Evolutionary conservation across 1,140 invertebrate species (phyloP).

Genomic region (Bombus pyrosoma): DNA sequence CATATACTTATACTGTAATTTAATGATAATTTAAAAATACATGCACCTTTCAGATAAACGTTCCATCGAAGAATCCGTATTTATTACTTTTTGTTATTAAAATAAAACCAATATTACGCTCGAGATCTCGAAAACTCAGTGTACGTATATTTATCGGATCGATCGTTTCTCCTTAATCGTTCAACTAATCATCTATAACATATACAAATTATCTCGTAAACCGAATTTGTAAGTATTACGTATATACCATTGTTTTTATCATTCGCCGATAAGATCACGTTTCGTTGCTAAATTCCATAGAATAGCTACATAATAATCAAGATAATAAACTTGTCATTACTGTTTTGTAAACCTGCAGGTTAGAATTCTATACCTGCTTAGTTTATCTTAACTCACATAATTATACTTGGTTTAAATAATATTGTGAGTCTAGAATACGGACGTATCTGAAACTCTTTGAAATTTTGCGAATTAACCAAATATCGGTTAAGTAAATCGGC

Average conservation of each 20-base stretch:
- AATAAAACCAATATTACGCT: not conserved
- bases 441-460: too few species aligned
- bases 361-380: not conserved
- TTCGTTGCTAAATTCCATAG: not conserved
- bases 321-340: slow-evolving; percentile 7
- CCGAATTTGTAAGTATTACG: not conserved
- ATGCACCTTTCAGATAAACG: not conserved
- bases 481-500: too few species aligned
- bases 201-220: not conserved
- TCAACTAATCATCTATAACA: not conserved
- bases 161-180: not conserved
- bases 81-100: not conserved
- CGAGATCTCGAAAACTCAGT: not conserved
- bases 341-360: not conserved
- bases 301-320: slow-evolving; percentile 12
- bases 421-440: not conserved
- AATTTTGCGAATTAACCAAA: too few species aligned
- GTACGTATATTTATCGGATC: not conserved
- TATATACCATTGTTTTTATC: slow-evolving; percentile 10
- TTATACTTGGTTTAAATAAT: not conserved
- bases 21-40: too few species aligned
- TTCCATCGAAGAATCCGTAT: not conserved
- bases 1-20: too few species aligned
- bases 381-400: too few species aligned
- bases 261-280: slow-evolving; percentile 4